Evolutionary conservation across 2,113 vertebrate species (phyloP).

Genomic region (Lota lota): DNA sequence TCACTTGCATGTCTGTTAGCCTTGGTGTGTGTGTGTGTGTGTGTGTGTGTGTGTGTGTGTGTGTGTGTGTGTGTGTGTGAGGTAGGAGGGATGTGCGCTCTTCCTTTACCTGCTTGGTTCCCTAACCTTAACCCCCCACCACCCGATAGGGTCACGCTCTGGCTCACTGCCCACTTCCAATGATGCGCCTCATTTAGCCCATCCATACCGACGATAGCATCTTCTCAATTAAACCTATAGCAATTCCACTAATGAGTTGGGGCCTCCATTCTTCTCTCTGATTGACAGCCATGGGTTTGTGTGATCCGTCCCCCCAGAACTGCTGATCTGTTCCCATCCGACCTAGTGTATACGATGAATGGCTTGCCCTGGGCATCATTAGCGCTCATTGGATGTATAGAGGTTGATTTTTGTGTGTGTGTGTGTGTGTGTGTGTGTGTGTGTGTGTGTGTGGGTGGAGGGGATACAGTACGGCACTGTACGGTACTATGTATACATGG

Average conservation of each 20-base stretch:
- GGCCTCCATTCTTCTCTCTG: no score
- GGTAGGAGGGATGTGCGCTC: no score
- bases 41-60: no score
- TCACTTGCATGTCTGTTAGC: no score
- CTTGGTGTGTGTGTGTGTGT: no score
- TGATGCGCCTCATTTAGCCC: slow-evolving; percentile 6
- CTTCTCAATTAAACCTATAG: slow-evolving; percentile 32
- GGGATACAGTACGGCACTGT: slow-evolving; percentile 44
- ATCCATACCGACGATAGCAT: slow-evolving; percentile 25
- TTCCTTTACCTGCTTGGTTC: no score
- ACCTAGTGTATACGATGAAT: slow-evolving; percentile 30
- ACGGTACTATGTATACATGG: slow-evolving; percentile 20
- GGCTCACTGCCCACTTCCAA: no score
- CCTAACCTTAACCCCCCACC: no score
- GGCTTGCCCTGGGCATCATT: slow-evolving; percentile 42
- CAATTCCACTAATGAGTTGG: slow-evolving; percentile 13
- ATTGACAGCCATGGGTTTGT: slow-evolving; percentile 7
- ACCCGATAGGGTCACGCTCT: no score
- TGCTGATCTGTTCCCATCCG: slow-evolving; percentile 46
- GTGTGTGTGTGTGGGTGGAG: neutral
- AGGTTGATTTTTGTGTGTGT: slow-evolving; percentile 33
- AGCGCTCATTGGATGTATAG: slow-evolving; percentile 53
- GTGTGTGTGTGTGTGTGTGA: no score
- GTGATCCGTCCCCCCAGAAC: slow-evolving; percentile 15
- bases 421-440: slow-evolving; percentile 15